Evolutionary conservation across 2,888 invertebrate genomes (phyloP), one percentile per base, ranked within the genome.

Genomic region (Syritta pipiens): DNA sequence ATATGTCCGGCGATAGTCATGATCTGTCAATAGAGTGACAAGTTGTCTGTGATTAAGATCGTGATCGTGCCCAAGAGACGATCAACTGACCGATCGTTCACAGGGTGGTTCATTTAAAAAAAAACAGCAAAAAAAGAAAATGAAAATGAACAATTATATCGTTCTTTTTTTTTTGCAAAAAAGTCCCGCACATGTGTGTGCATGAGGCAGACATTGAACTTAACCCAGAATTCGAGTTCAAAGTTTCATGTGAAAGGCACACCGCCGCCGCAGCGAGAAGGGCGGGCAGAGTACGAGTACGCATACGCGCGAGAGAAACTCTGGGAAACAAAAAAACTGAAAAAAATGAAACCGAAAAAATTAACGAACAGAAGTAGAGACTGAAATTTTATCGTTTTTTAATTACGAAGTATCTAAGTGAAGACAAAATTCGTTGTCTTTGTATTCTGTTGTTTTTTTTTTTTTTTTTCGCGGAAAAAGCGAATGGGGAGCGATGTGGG

Each of bases 141-240:
- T n/a, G n/a, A n/a, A n/a, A n/a, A n/a, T n/a, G n/a, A n/a, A n/a
- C n/a, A n/a, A n/a, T n/a, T n/a, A n/a, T n/a, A n/a, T n/a, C n/a
- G n/a, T n/a, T 32, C 10, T 4, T 37, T 37, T 37, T 9, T 17
- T 42, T 49, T 55, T 42, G 51, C 51, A 35, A 22, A 19, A 44
- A 17, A 48, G 5, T 40, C 3, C 6, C 10, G 26, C n/a, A n/a
- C 28, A 37, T 42, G 24, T 20, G 32, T 44, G 9, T 20, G 24
- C 14, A 24, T n/a, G 14, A 40, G 48, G 19, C 42, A 76, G 71
- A 40, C 63, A 35, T 53, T 72, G 77, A 77, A 65, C 77, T 72
- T 77, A 67, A 65, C 77, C 60, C 19, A 65, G 48, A 71, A 65
- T 12, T n/a, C 14, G 19, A 51, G 69, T 57, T 76, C 62, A 69